phyloP scores from a whole-genome alignment of 2,888 invertebrate genomes.

The Ophion slaviceki region DNA sequence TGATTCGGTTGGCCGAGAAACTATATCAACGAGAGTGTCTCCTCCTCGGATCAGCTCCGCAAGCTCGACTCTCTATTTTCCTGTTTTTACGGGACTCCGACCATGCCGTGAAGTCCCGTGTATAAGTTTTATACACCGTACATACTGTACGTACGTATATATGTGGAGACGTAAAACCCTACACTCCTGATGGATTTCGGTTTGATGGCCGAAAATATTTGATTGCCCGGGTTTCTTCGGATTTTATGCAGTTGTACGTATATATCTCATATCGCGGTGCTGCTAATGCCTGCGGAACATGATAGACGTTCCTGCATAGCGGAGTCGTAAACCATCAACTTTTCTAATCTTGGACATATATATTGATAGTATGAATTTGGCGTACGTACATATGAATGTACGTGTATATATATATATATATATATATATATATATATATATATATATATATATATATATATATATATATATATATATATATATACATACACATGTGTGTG shows the following conservation, averaged over 20 bases:
- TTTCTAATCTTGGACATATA: neutral
- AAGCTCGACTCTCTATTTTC: slow-evolving; percentile 22
- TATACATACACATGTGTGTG: no score
- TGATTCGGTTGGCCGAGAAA: slow-evolving; percentile 52
- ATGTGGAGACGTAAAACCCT: neutral
- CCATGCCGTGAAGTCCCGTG: slow-evolving; percentile 2
- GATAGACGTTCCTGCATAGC: neutral
- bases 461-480: no score
- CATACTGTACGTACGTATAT: neutral
- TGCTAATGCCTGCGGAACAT: neutral
- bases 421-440: no score
- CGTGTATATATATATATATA: no score
- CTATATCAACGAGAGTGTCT: slow-evolving; percentile 54
- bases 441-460: no score
- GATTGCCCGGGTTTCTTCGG: slow-evolving; percentile 8
- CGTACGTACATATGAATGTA: neutral
- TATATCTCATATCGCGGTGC: slow-evolving; percentile 17
- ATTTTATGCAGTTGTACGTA: slow-evolving; percentile 16
- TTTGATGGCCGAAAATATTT: slow-evolving; percentile 32
- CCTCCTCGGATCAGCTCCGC: slow-evolving; percentile 46
- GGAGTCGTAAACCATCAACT: neutral
- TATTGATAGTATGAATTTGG: neutral
- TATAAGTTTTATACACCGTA: neutral
- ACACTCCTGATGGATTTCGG: neutral
- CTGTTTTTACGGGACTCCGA: slow-evolving; percentile 40